Evolutionary conservation across 1,140 invertebrate genomes (phyloP), one percentile per base, ranked within the genome.

Genomic region (Cydia amplana): DNA sequence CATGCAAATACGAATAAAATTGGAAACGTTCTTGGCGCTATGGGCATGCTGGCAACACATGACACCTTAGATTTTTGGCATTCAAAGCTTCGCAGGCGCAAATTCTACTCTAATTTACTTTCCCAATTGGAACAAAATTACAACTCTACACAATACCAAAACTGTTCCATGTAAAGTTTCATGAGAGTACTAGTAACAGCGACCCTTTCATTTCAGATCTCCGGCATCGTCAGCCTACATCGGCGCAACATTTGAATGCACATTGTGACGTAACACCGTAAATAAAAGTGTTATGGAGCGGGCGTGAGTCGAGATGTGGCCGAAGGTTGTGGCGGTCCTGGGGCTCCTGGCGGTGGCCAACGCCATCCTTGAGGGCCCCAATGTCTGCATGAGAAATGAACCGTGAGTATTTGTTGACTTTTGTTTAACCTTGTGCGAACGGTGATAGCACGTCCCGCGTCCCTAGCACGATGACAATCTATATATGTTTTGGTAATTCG

Each of bases 211-310:
- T 60, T 60, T 60, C 55, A 60, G 55, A 23, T 60, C 55, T 18
- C 46, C 46, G 46, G 12, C 46, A 49, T 14, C 49, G 49, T 12
- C 18, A 51, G 49, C 49, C 16, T 51, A 40, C 36, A 40, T 7
- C 10, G n/a, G 5, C 20, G 55, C 10, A 60, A 20, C 65, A 46
- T 72, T 74, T 74, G 73, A 74, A 74, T 72, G 72, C 72, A 55
- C 64, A 74, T 73, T 73, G 77, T 85, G 76, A 81, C 81, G 82
- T 78, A 83, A 82, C 78, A 64, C 73, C 74, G 76, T 76, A 82
- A 87, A 86, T 85, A 89, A 87, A 82, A 85, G 74, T 87, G 89
- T 85, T 90, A 91, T 90, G 90, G 88, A 84, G 77, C 86, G 81
- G 86, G 78, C 81, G 43, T 78, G 81, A 85, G 78, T 78, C 83